Conservation (phyloP, 1,140 invertebrate genomes). For the Drosophila micromelanica region DNA sequence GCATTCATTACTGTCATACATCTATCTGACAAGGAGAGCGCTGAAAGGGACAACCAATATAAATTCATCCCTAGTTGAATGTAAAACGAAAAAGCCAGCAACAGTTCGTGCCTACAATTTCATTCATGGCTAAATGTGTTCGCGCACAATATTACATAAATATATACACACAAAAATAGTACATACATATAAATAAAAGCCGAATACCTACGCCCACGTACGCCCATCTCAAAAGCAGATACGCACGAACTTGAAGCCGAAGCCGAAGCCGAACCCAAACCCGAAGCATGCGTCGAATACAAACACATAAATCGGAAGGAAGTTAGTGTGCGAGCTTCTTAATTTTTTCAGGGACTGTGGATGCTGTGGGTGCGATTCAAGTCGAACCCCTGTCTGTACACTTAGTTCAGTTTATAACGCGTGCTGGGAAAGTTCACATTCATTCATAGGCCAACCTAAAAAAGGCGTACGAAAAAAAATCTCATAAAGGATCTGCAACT, state of each 20-base stretch:
- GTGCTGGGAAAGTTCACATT: constrained; percentile 14
- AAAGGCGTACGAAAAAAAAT: background rate
- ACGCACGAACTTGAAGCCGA: background rate
- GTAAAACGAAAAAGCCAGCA: constrained; percentile 11
- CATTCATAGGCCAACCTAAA: background rate
- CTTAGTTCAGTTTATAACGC: constrained; percentile 32
- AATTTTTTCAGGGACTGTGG: constrained; percentile 26
- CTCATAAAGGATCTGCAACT: background rate
- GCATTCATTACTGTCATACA: background rate
- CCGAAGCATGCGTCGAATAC: constrained; percentile 8
- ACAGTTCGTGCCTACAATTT: constrained; percentile 28
- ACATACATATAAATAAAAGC: constrained; percentile 1
- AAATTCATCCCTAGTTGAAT: constrained; percentile 1
- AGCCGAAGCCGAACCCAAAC: background rate
- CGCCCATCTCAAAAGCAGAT: background rate
- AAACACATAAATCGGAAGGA: constrained; percentile 14
- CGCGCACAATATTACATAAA: constrained; percentile 24
- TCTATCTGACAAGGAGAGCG: constrained; percentile 2
- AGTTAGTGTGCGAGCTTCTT: constrained; percentile 11
- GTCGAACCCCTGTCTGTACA: constrained; percentile 5
- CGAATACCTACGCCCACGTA: background rate
- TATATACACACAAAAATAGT: background rate
- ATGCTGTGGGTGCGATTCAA: constrained; percentile 12
- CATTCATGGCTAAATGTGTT: constrained; percentile 45
- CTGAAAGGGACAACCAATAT: background rate